Base-by-base conservation (phyloP, 2,113 vertebrate genomes). In the Stigmatopora argus region DNA sequence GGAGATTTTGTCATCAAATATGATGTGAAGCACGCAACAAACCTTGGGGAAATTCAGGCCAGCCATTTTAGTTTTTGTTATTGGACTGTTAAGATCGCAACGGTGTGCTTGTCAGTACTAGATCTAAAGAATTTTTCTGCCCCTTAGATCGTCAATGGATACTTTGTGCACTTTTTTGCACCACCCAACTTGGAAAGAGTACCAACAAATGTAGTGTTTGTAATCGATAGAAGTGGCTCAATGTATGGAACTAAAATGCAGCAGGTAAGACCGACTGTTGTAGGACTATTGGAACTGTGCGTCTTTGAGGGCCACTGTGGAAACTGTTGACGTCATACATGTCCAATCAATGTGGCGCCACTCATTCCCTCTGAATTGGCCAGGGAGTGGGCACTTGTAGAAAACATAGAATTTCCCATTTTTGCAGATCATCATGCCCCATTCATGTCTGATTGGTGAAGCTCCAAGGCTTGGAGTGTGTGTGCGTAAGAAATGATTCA, bases 1-100 rank as follows among this genome's bases (percentile, higher is more conserved):
- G 95, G 95, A 57, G 93, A 96, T 85, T 95, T 98, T 78, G 80
- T 71, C 72, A 88, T 98, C 55, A 94, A 73, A 17, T 98, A 98
- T 0, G 95, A 98, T 6, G 94, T 98, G 69, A 92, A 91, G 9
- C 86, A 93, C 75, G 89, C 83, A 55, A 45, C 58, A 7, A 64
- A 73, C 15, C 60, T 90, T 10, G 93, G 95, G 7, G 92, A 94
- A 68, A 85, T 98, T 62, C 92, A 96, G 91, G 94, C 95, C 71
- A 49, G 26, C 15, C 26, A 34, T 35, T 31, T 13, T 15, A 61
- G 5, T 75, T 64, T 41, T 23, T 34, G 6, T 64, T n/a, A 31
- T 14, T 6, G 10, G 8, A 17, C 31, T 31, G 34, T 47, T 46
- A 5, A 10, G 47, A 12, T 38, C 0, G 13, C 9, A 11, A 23